A percentile compares a stretch with the other conserved stretches of the same genome.
These are phyloP conservation scores for Corythoichthys haematopterus DNA, from an alignment of 2,113 vertebrate genomes.

Conservation along the genomic window DNA sequence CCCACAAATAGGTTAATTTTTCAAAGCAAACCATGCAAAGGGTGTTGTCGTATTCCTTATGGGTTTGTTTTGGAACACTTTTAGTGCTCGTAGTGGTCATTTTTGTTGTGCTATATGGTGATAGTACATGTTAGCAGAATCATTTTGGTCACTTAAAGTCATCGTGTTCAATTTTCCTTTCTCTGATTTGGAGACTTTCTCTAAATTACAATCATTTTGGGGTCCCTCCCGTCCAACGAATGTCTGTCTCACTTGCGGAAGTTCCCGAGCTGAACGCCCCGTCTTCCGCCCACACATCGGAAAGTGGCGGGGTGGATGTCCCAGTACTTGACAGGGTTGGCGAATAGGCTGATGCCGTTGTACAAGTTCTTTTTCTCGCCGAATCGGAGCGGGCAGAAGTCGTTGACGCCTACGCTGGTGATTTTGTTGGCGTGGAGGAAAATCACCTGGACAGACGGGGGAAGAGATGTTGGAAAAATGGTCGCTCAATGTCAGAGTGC, in stretches of 20 bases:
- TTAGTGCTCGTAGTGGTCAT: constrained; percentile 1
- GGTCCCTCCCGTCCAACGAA: constrained; percentile 1
- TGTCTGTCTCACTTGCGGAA: constrained; percentile 70
- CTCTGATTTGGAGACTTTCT: not conserved
- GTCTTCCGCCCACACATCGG: constrained; percentile 83
- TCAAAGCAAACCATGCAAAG: too few relatives aligned
- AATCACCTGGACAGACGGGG: constrained; percentile 76
- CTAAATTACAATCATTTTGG: not conserved
- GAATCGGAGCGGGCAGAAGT: constrained; percentile 82
- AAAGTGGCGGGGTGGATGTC: constrained; percentile 88
- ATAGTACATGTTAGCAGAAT: constrained; percentile 1
- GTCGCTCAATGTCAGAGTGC: not conserved
- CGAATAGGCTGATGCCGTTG: constrained; percentile 90
- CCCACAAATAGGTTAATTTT: not conserved
- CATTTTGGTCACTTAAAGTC: not conserved
- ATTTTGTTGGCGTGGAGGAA: constrained; percentile 93
- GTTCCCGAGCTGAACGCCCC: constrained; percentile 89
- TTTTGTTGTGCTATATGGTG: constrained; percentile 13
- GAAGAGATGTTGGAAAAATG: not conserved
- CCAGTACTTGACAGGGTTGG: constrained; percentile 92
- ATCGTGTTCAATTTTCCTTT: not conserved
- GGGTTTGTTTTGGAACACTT: not conserved
- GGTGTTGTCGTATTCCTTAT: too few relatives aligned
- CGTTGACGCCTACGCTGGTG: constrained; percentile 83
- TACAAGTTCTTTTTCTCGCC: constrained; percentile 84